Evolutionary conservation across 2,113 vertebrate genomes (phyloP).

Genomic region (Anser cygnoides): DNA sequence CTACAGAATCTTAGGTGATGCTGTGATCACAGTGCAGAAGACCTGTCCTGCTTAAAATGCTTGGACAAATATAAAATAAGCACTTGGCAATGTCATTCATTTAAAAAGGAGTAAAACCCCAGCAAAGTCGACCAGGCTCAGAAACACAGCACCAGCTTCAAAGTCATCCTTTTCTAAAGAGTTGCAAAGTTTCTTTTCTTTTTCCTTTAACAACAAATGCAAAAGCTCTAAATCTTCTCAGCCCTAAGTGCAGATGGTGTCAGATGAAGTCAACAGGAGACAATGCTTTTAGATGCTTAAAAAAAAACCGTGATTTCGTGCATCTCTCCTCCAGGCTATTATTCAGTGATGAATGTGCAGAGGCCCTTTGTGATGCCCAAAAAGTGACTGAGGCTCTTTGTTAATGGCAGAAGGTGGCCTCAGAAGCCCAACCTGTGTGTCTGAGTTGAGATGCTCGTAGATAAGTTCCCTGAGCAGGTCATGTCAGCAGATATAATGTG

Average conservation of each 20-base stretch:
- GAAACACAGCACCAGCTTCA: not conserved
- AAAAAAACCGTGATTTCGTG: not conserved
- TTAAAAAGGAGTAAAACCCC: not conserved
- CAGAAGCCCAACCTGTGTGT: not conserved
- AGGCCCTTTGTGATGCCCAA: not conserved
- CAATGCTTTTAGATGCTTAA: not conserved
- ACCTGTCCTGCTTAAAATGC: not conserved
- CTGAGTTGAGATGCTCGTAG: not conserved
- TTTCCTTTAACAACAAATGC: not conserved
- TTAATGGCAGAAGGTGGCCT: not conserved
- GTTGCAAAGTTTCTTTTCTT: not conserved
- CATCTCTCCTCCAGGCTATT: not conserved
- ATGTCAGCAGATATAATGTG: not conserved
- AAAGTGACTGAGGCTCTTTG: not conserved
- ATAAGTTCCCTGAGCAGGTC: not conserved
- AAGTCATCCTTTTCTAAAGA: not conserved
- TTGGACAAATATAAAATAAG: not conserved
- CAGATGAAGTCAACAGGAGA: not conserved
- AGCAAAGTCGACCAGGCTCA: not conserved
- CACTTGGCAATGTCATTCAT: not conserved
- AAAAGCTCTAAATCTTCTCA: not conserved
- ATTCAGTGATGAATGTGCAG: not conserved
- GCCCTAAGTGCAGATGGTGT: not conserved
- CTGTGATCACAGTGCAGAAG: not conserved
- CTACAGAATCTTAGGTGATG: not conserved